A percentile compares a stretch with the other conserved stretches of the same genome.
These are phyloP conservation scores for Andricus curvator DNA, from an alignment of 2,888 invertebrate genomes.

Conservation along the genomic window DNA sequence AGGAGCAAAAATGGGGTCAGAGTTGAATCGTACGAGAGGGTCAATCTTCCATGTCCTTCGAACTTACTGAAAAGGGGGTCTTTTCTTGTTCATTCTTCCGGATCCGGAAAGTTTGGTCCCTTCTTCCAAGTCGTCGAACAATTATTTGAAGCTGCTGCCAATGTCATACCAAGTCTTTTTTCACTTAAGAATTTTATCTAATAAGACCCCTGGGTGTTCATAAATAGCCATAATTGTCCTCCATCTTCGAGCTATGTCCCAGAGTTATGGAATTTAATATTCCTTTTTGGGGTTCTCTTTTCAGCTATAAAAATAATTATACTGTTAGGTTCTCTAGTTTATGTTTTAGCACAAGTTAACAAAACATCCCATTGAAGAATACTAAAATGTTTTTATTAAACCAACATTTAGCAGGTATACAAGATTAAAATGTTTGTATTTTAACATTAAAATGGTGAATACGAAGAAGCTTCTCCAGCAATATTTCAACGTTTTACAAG, in stretches of 20 bases:
- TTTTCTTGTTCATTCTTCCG: background rate
- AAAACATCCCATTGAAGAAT: background rate
- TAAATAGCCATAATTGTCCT: background rate
- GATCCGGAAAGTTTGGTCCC: background rate
- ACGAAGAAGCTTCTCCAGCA: background rate
- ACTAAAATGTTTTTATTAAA: background rate
- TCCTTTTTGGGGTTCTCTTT: background rate
- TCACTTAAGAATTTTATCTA: background rate
- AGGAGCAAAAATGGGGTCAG: slow-evolving; percentile 24
- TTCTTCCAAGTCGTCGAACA: background rate
- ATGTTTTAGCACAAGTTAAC: background rate
- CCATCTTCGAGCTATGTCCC: background rate
- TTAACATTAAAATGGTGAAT: background rate
- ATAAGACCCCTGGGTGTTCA: background rate
- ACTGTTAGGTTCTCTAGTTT: background rate
- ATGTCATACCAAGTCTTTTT: background rate
- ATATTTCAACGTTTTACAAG: background rate
- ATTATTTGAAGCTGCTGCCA: slow-evolving; percentile 12
- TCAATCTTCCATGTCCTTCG: background rate
- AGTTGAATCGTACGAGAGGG: background rate
- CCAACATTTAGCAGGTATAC: background rate
- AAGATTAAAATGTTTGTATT: background rate
- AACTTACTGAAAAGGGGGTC: background rate
- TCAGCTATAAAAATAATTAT: background rate
- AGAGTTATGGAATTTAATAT: background rate